These are phyloP conservation scores for Mimachlamys varia DNA, from an alignment of 2,888 invertebrate genomes.

Conservation along the genomic window DNA sequence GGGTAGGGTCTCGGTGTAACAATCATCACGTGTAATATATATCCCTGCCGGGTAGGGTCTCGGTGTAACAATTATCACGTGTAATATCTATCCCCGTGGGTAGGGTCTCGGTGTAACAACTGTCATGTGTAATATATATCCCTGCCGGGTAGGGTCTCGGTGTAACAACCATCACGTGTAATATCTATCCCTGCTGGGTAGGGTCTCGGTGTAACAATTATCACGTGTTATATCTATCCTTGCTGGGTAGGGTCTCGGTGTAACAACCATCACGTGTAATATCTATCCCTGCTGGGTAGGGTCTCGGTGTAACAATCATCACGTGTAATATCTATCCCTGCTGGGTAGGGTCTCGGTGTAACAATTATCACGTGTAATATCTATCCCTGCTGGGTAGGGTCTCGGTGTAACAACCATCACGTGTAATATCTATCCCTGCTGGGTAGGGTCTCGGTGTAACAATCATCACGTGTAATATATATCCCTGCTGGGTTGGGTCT, in stretches of 20 bases:
- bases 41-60: background rate
- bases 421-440: background rate
- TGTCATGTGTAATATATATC: background rate
- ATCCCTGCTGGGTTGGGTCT: background rate
- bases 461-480: background rate
- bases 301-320: background rate
- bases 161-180: background rate
- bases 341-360: background rate
- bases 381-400: background rate
- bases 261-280: background rate
- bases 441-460: background rate
- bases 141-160: background rate
- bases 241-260: background rate
- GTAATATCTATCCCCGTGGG: background rate
- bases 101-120: background rate
- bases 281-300: background rate
- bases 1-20: background rate
- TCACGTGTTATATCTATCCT: background rate
- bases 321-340: background rate
- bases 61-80: background rate
- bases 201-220: background rate
- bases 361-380: background rate
- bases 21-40: background rate
- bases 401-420: background rate
- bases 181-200: background rate